Conservation (phyloP, 1,140 invertebrate genomes). For the Lepidotrigona ventralis region DNA sequence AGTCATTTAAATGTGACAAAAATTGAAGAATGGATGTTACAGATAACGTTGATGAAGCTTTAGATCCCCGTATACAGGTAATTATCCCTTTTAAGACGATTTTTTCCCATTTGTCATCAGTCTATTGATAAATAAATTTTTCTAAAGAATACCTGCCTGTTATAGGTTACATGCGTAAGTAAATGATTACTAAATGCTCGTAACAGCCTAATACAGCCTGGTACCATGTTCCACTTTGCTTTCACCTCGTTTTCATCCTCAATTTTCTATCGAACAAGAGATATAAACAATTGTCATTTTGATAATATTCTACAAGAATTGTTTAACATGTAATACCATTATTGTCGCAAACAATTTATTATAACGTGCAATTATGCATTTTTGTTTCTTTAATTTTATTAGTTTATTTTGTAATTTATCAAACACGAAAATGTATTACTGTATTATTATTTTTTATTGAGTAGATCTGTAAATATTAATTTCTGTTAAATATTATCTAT, state of each 20-base stretch:
- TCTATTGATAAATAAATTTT: neutral
- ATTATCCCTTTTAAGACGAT: conserved; percentile 29
- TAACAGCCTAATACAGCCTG: conserved; percentile 70
- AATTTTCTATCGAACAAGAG: neutral
- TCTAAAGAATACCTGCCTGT: neutral
- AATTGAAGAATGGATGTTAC: conserved; percentile 75
- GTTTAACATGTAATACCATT: neutral
- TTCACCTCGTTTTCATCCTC: conserved; percentile 45
- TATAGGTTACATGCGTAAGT: conserved; percentile 34
- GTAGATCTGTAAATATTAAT: neutral
- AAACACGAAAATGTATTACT: neutral
- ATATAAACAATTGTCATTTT: neutral
- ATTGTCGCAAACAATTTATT: conserved; percentile 10
- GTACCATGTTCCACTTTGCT: conserved; percentile 75
- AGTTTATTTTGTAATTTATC: neutral
- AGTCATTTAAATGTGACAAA: conserved; percentile 66
- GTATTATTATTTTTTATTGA: neutral
- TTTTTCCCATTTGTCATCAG: neutral
- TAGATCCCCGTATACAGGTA: conserved; percentile 79
- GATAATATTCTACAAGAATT: neutral
- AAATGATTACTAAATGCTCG: conserved; percentile 17
- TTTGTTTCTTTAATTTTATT: neutral
- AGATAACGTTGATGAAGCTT: conserved; percentile 74
- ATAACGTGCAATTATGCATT: neutral
- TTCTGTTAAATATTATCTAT: neutral